phyloP scores from a whole-genome alignment of 2,888 invertebrate genomes.

The Cybosia mesomella region DNA sequence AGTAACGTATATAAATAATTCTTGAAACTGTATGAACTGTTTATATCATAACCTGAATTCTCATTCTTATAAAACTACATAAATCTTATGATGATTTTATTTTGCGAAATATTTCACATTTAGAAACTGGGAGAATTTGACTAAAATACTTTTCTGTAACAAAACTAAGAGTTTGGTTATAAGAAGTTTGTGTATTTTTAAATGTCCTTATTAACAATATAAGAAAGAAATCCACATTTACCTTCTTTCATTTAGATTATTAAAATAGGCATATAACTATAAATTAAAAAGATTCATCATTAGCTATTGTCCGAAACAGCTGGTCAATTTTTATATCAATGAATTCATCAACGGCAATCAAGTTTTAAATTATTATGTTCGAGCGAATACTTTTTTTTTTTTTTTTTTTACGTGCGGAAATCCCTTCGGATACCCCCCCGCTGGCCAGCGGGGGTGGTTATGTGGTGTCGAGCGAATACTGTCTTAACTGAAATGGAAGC shows the following conservation, averaged over 20 bases:
- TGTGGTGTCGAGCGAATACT: constrained; percentile 34
- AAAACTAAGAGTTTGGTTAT: background rate
- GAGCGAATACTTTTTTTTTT: constrained; percentile 35
- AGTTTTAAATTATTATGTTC: constrained; percentile 46
- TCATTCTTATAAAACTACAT: constrained; percentile 10
- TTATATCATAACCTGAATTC: constrained; percentile 25
- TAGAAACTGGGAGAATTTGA: background rate
- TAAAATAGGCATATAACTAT: background rate
- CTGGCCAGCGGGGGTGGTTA: too few species aligned
- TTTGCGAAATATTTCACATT: background rate
- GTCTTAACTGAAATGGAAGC: constrained; percentile 47
- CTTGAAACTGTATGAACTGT: constrained; percentile 13
- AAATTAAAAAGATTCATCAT: constrained; percentile 25
- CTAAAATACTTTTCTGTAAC: background rate
- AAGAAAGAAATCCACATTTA: background rate
- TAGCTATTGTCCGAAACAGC: constrained; percentile 53
- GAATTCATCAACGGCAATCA: constrained; percentile 66
- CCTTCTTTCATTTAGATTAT: background rate
- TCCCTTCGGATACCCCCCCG: too few species aligned
- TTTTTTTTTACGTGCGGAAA: too few species aligned
- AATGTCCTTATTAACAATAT: background rate
- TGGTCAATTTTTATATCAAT: constrained; percentile 67
- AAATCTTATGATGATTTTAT: constrained; percentile 7
- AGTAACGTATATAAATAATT: background rate
- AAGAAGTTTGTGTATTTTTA: background rate